phyloP scores from a whole-genome alignment of 1,140 invertebrate genomes.

The Aphelenchoides fujianensis region DNA sequence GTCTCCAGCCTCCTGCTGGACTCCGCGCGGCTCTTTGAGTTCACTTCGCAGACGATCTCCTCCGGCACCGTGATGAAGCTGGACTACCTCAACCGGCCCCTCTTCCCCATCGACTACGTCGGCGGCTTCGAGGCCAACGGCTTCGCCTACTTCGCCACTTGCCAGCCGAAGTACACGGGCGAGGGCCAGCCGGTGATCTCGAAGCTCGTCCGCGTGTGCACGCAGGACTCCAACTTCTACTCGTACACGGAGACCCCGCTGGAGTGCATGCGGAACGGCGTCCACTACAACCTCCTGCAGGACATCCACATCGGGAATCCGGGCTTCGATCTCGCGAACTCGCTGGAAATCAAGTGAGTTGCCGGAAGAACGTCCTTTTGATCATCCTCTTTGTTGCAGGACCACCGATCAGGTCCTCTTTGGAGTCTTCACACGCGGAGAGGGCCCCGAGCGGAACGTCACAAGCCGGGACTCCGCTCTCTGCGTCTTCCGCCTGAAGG shows the following conservation, averaged over 20 bases:
- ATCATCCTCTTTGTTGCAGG: too few relatives aligned
- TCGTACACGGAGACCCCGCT: slow-evolving; percentile 59
- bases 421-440: slow-evolving; percentile 43
- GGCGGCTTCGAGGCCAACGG: slow-evolving; percentile 55
- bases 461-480: slow-evolving; percentile 54
- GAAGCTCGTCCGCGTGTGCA: slow-evolving; percentile 54
- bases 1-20: slow-evolving; percentile 40
- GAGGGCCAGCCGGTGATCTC: slow-evolving; percentile 46
- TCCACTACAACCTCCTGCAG: slow-evolving; percentile 54
- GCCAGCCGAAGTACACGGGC: slow-evolving; percentile 53
- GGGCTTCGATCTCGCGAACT: slow-evolving; percentile 57
- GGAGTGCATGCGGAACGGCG: slow-evolving; percentile 51
- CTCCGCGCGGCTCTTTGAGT: slow-evolving; percentile 32
- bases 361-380: too few relatives aligned
- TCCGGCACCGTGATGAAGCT: slow-evolving; percentile 50
- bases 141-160: slow-evolving; percentile 60
- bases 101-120: slow-evolving; percentile 55
- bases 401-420: slow-evolving; percentile 46
- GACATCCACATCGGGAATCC: slow-evolving; percentile 53
- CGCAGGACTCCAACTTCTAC: slow-evolving; percentile 55
- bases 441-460: slow-evolving; percentile 36
- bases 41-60: slow-evolving; percentile 41
- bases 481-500: slow-evolving; percentile 47
- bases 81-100: neutral
- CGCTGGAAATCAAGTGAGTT: slow-evolving; percentile 50